Evolutionary conservation across 2,888 invertebrate species (phyloP), one percentile per base, ranked within the genome.

Genomic region (Hylaea fasciaria): DNA sequence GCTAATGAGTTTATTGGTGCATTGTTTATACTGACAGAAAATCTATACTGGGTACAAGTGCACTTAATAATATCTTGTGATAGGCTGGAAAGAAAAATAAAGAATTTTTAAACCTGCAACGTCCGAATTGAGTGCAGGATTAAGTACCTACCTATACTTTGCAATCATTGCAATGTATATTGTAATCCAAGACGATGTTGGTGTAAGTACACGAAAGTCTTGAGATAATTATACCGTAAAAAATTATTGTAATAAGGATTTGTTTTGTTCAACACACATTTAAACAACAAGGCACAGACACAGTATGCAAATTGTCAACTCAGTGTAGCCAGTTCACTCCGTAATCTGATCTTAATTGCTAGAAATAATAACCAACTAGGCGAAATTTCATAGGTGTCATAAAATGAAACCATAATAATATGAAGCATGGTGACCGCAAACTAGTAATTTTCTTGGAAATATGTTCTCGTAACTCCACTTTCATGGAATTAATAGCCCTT

Each of bases 1-100:
- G 69, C 76, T 77, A 78, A 81, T 79, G 75, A 76, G 65, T 53
- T 48, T 62, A 53, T 57, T 32, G 61, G 64, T 62, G 53, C 9
- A n/a, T 52, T 52, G 44, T 17, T n/a, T 17, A 52, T 22, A 8
- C 14, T 12, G 35, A 11, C 11, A 11, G 10, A 11, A n/a, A 12
- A 37, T 37, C 11, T 37, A 37, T 37, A n/a, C n/a, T n/a, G n/a
- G 35, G 35, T 11, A 8, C 35, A 35, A 22, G 22, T 22, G 22
- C 22, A 22, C 22, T 22, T 22, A 3, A 22, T 3, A 22, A 22
- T 2, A 5, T 22, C 5, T 22, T 22, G 5, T 2, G 22, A 22
- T 22, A 3, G 22, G 22, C 5, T 3, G 9, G 35, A 35, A 8
- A 35, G 3, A 35, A 35, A 5, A 11, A 35, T n/a, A n/a, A n/a